Conservation (phyloP, 2,888 invertebrate species). For the Trachelus troglodyta region DNA sequence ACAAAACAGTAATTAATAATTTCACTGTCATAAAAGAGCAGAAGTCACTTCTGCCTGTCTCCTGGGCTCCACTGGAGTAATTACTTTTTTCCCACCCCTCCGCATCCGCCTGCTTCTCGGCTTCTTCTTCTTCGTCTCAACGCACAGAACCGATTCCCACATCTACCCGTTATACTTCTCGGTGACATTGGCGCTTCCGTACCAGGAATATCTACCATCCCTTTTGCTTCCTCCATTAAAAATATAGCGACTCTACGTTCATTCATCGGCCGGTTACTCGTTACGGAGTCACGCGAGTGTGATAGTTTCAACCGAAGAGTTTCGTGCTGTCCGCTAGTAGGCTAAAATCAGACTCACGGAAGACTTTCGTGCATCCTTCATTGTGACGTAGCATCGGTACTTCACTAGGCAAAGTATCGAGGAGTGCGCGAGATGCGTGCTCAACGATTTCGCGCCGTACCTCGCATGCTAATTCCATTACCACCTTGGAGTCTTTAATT, state of each 20-base stretch:
- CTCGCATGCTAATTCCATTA: neutral
- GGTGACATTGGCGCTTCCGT: neutral
- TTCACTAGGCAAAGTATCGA: neutral
- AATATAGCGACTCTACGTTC: slow-evolving; percentile 25
- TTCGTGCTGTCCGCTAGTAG: slow-evolving; percentile 23
- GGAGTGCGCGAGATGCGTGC: neutral
- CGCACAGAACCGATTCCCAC: neutral
- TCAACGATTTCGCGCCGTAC: neutral
- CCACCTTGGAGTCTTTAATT: neutral
- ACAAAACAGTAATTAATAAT: slow-evolving; percentile 58
- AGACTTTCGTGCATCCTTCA: slow-evolving; percentile 8
- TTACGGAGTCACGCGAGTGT: slow-evolving; percentile 36
- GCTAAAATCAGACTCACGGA: slow-evolving; percentile 28
- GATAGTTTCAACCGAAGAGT: slow-evolving; percentile 26
- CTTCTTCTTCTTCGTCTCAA: neutral
- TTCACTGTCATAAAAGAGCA: slow-evolving; percentile 47
- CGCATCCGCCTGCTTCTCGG: neutral
- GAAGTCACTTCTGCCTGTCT: slow-evolving; percentile 16
- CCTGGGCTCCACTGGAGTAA: slow-evolving; percentile 31
- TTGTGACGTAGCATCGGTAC: neutral
- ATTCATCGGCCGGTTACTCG: slow-evolving; percentile 30
- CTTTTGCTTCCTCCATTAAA: neutral
- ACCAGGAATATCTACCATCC: neutral
- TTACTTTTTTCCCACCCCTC: slow-evolving; percentile 41
- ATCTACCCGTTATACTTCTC: neutral